Conservation (phyloP, 2,113 vertebrate genomes). For the Terrapene triunguis region DNA sequence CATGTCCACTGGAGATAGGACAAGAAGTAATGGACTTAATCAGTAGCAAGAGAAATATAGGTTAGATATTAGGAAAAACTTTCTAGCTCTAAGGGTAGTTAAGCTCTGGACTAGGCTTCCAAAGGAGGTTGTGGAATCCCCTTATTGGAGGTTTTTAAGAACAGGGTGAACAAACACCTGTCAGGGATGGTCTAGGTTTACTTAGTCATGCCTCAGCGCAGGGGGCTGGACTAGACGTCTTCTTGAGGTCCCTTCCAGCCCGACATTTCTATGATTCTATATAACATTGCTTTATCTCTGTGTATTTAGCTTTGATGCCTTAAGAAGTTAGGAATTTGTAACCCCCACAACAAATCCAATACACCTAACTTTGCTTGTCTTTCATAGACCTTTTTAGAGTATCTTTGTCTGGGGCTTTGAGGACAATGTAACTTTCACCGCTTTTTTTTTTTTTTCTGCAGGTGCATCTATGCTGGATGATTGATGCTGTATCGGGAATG, state of each 20-base stretch:
- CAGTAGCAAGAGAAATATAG: neutral
- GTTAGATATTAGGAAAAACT: neutral
- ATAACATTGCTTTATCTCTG: neutral
- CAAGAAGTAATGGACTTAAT: neutral
- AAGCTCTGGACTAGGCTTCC: neutral
- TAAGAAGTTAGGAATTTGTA: neutral
- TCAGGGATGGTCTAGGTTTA: neutral
- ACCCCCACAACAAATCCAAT: neutral
- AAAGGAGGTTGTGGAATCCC: neutral
- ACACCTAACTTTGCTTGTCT: neutral
- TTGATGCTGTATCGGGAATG: constrained; percentile 33
- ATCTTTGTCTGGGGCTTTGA: neutral
- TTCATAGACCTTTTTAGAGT: neutral
- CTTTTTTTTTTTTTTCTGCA: constrained; percentile 56
- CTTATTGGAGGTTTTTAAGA: neutral
- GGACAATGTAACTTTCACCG: constrained; percentile 6
- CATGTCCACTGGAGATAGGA: neutral
- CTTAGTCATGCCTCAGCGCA: neutral
- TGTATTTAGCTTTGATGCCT: neutral
- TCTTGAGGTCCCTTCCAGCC: neutral
- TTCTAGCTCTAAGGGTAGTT: neutral
- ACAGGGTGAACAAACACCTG: neutral
- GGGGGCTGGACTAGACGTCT: neutral
- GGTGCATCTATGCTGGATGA: constrained; percentile 52
- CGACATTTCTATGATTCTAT: neutral